Percentiles rank a stretch among this genome's conserved stretches.
Evolutionary conservation across 1,140 invertebrate genomes (phyloP).

Genomic region (Oppia nitens): DNA sequence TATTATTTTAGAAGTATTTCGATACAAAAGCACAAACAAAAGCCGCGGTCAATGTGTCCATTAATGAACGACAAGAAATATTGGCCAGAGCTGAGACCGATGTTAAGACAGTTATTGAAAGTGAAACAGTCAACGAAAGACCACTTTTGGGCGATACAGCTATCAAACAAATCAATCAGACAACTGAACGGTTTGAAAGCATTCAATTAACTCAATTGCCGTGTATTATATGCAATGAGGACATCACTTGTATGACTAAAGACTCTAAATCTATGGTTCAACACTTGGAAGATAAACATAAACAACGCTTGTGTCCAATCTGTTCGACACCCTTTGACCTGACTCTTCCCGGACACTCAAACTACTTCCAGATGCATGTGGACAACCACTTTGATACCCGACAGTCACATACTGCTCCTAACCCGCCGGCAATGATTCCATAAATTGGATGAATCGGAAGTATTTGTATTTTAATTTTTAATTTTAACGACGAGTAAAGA

Average conservation of each 20-base stretch:
- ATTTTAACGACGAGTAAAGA: too few relatives aligned
- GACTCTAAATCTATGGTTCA: slow-evolving; percentile 6
- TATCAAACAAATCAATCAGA: background rate
- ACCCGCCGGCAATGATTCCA: too few relatives aligned
- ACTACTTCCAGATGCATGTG: slow-evolving; percentile 12
- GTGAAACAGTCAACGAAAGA: background rate
- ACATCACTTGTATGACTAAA: background rate
- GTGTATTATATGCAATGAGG: slow-evolving; percentile 7
- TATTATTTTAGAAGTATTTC: background rate
- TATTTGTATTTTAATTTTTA: too few relatives aligned
- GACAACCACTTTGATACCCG: slow-evolving; percentile 15
- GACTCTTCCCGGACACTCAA: background rate
- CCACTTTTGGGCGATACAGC: background rate
- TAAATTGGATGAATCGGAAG: too few relatives aligned
- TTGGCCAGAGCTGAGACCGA: background rate
- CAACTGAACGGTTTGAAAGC: background rate
- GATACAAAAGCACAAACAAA: background rate
- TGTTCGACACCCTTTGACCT: slow-evolving; percentile 11
- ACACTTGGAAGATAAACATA: slow-evolving; percentile 11
- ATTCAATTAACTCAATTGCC: slow-evolving; percentile 1
- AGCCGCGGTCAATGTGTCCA: background rate
- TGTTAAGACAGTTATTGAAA: background rate
- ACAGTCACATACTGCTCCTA: too few relatives aligned
- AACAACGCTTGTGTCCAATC: slow-evolving; percentile 14
- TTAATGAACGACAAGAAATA: background rate